phyloP scores from a whole-genome alignment of 1,140 invertebrate species.

The Augochlora pura region DNA sequence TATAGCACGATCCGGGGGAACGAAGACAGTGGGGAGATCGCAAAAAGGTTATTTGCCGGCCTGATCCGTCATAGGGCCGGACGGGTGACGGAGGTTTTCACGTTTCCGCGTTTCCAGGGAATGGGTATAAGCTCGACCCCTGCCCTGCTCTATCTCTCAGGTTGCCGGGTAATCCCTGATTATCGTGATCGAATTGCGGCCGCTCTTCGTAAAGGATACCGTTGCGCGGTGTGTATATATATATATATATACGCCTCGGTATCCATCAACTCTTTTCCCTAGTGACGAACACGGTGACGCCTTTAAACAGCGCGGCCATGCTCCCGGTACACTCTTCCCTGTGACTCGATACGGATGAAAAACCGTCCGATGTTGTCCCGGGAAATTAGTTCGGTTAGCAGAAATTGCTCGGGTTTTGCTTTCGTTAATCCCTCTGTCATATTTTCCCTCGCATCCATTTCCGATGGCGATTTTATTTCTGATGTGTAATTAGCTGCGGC shows the following conservation, averaged over 20 bases:
- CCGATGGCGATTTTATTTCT: too few species aligned
- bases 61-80: conserved; percentile 64
- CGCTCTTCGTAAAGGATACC: conserved; percentile 34
- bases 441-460: too few species aligned
- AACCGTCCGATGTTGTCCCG: neutral
- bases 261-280: conserved; percentile 41
- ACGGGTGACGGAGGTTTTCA: conserved; percentile 63
- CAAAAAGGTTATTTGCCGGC: conserved; percentile 65
- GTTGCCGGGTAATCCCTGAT: conserved; percentile 61
- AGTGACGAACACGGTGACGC: conserved; percentile 33
- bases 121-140: conserved; percentile 46
- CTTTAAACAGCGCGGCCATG: conserved; percentile 25
- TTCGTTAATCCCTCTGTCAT: too few species aligned
- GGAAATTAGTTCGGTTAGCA: neutral
- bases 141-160: conserved; percentile 4
- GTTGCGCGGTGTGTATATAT: neutral
- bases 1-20: conserved; percentile 11
- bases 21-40: conserved; percentile 42
- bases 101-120: conserved; percentile 53
- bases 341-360: neutral
- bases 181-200: conserved; percentile 65
- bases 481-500: too few species aligned
- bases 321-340: neutral
- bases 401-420: too few species aligned
- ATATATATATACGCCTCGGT: neutral